Base-by-base conservation (phyloP, 64 coral and sea anemone species). In the Pachyseris speciosa region DNA sequence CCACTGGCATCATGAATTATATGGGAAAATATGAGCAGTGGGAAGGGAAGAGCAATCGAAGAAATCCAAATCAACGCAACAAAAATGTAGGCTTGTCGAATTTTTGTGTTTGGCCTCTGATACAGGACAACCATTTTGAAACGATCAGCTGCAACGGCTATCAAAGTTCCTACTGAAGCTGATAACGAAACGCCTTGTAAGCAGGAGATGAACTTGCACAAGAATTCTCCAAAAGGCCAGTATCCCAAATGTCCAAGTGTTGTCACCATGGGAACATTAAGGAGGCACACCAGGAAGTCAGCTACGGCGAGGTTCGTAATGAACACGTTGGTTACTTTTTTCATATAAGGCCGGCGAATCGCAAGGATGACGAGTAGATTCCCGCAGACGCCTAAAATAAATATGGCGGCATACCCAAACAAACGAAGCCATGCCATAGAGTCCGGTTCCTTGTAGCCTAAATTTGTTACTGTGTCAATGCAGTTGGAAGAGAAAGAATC, bases 221-320 rank as follows among this genome's bases (percentile, higher is more conserved):
- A 9, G 5, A 78, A 66, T 5, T 64, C 55, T n/a, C 87, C 72
- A 52, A 64, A 89, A 42, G 87, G 87, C 87, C 87, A 89, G 33
- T 77, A 78, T 19, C 51, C 26, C 36, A 89, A 40, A 31, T 89
- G 86, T 60, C 52, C 87, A 38, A 76, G 55, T 2, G 75, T 36
- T 0, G 87, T 40, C 0, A 89, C 87, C 16, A 89, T 53, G 10
- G 71, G 86, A 17, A 88, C 86, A 11, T 88, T 88, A 2, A 88
- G n/a, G 33, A 75, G 32, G 7, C 70, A 89, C 28, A 89, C 72
- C 10, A 89, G 32, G 50, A 67, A 47, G 27, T 89, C 72, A 45
- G 72, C 87, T 22, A 89, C 42, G 37, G 87, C 72, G 16, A 89
- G 55, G 58, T 89, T 89, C 13, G 71, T 78, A 15, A 89, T 89